Conservation (phyloP, 2,113 vertebrate species). For the Rhinoderma darwinii region DNA sequence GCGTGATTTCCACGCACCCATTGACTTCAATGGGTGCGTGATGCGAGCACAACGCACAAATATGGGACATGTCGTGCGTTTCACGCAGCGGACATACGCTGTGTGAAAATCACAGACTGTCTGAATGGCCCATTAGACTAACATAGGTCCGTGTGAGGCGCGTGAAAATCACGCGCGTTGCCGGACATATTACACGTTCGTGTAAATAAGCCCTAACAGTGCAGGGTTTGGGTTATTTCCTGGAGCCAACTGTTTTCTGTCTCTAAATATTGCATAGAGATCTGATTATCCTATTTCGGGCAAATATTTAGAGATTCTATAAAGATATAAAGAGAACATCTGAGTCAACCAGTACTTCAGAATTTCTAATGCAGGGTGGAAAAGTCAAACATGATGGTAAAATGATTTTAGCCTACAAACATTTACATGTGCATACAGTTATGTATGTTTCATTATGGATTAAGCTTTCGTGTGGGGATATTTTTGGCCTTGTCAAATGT, state of each 20-base stretch:
- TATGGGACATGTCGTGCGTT: no score
- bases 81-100: no score
- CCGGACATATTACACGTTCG: no score
- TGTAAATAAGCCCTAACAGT: no score
- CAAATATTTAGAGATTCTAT: slow-evolving; percentile 26
- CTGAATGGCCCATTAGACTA: no score
- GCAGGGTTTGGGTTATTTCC: background rate
- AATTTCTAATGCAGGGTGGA: background rate
- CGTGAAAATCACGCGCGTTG: no score
- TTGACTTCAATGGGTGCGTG: no score
- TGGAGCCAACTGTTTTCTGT: slow-evolving; percentile 7
- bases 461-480: background rate
- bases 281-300: slow-evolving; percentile 14
- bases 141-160: no score
- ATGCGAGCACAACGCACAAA: no score
- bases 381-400: slow-evolving; percentile 4
- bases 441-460: background rate
- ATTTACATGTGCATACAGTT: slow-evolving; percentile 16
- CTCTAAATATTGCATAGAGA: background rate
- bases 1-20: no score
- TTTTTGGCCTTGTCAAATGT: background rate
- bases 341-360: background rate
- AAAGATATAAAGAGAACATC: slow-evolving; percentile 26
- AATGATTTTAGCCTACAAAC: background rate
- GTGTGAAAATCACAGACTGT: no score